Evolutionary conservation across 1,140 invertebrate species (phyloP).

Genomic region (Polypedilum vanderplanki): DNA sequence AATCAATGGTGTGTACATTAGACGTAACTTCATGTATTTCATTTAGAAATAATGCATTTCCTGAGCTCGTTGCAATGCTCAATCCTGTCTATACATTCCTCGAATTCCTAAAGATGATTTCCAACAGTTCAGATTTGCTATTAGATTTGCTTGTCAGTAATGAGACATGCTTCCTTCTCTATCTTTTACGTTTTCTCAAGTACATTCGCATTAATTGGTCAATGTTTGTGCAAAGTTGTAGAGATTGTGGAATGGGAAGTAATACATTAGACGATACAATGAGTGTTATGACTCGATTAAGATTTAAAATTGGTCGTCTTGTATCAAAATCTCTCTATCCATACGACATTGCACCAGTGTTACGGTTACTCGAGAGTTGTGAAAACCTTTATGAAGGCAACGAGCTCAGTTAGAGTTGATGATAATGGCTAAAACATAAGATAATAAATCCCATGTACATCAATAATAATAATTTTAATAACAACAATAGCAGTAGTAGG

Average conservation of each 20-base stretch:
- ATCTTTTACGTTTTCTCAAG: constrained; percentile 77
- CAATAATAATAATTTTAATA: too few relatives aligned
- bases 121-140: constrained; percentile 72
- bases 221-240: constrained; percentile 71
- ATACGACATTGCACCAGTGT: constrained; percentile 82
- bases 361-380: constrained; percentile 74
- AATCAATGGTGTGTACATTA: constrained; percentile 85
- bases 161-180: constrained; percentile 84
- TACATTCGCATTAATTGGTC: constrained; percentile 77
- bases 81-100: constrained; percentile 77
- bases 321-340: constrained; percentile 77
- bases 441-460: neutral
- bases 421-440: constrained; percentile 11
- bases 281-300: constrained; percentile 70
- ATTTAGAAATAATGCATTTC: constrained; percentile 68
- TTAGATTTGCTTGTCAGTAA: constrained; percentile 83
- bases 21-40: constrained; percentile 79
- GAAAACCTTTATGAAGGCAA: constrained; percentile 79
- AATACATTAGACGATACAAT: constrained; percentile 73
- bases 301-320: constrained; percentile 71
- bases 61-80: constrained; percentile 67
- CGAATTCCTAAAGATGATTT: constrained; percentile 74
- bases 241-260: constrained; percentile 48
- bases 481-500: too few relatives aligned
- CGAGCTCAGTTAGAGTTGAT: constrained; percentile 51